phyloP scores from a whole-genome alignment of 2,113 vertebrate genomes.

The Pavo muticus region DNA sequence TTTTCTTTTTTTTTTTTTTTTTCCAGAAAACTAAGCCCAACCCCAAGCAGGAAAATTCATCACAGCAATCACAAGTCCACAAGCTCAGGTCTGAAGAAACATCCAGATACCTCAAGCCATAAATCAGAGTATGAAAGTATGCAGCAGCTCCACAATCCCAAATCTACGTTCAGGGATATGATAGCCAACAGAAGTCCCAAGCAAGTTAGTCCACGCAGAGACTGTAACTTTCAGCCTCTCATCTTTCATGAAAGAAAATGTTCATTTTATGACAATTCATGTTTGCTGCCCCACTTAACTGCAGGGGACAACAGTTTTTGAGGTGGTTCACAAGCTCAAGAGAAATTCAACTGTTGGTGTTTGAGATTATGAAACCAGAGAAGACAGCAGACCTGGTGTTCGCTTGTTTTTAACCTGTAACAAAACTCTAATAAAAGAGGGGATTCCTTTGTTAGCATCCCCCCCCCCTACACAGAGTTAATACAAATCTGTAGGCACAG shows the following conservation, averaged over 20 bases:
- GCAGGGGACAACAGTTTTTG: not conserved
- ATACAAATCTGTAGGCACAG: not conserved
- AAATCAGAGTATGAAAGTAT: fast-evolving
- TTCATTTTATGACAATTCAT: not conserved
- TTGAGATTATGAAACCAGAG: not conserved
- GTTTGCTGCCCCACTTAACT: not conserved
- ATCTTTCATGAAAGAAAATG: not conserved
- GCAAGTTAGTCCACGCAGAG: not conserved
- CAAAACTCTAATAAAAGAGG: not conserved
- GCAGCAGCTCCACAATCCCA: not conserved
- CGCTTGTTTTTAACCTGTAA: not conserved
- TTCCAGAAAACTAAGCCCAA: not conserved
- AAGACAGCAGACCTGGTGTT: not conserved
- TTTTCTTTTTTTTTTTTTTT: too few relatives aligned
- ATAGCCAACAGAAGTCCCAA: not conserved
- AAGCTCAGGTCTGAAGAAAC: not conserved
- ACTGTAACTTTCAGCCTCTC: not conserved
- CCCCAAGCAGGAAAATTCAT: not conserved
- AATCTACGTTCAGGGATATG: not conserved
- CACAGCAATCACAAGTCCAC: not conserved
- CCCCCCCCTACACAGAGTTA: not conserved
- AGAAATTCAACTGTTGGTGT: not conserved
- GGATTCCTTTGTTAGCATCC: not conserved
- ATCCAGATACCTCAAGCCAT: not conserved
- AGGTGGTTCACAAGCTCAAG: not conserved